phyloP scores from a whole-genome alignment of 2,888 invertebrate genomes.

The Stenichneumon culpator region DNA sequence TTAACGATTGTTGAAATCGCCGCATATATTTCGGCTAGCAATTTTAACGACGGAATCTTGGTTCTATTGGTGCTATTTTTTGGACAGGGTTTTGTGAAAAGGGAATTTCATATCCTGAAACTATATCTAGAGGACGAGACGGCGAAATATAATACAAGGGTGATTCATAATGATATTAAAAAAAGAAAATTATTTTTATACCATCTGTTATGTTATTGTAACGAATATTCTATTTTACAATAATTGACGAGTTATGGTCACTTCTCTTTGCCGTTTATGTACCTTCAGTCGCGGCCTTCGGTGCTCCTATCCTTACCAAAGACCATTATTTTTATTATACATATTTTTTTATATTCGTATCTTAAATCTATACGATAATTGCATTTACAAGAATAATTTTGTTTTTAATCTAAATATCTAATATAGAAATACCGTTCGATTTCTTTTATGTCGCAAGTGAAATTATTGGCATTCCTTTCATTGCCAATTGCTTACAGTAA shows the following conservation, averaged over 20 bases:
- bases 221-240: slow-evolving; percentile 15
- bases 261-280: background rate
- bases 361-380: background rate
- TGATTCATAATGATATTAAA: background rate
- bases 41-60: no score
- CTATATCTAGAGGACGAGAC: no score
- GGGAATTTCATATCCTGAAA: background rate
- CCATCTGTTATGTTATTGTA: background rate
- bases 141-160: no score
- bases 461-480: background rate
- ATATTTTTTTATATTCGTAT: background rate
- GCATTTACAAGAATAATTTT: background rate
- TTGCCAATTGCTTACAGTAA: no score
- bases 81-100: background rate
- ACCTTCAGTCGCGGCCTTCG: slow-evolving; percentile 12
- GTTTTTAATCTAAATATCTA: no score
- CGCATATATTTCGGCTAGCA: no score
- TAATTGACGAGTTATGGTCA: background rate
- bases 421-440: background rate
- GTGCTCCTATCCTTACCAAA: background rate
- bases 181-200: background rate
- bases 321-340: slow-evolving; percentile 3
- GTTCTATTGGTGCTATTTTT: background rate
- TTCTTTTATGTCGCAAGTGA: background rate
- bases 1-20: no score